These are phyloP conservation scores for Pachyuromys duprasi DNA, from an alignment of 2,797 vertebrate species.

Conservation along the genomic window DNA sequence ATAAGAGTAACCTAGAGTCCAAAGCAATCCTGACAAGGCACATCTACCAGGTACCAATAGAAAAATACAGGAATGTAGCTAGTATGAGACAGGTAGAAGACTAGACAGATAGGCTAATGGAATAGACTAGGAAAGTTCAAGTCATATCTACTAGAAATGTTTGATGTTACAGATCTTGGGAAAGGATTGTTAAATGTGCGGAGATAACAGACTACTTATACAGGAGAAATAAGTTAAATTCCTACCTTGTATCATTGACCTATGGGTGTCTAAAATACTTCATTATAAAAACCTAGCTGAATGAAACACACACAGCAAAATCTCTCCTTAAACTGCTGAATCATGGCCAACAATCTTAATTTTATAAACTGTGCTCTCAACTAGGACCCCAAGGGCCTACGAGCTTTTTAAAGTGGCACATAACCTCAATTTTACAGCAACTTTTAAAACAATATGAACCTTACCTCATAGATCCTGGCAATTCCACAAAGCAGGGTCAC, in stretches of 20 bases:
- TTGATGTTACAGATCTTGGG: background rate
- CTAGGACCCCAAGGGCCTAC: background rate
- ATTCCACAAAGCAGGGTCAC: constrained; percentile 96
- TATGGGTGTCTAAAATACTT: constrained; percentile 6
- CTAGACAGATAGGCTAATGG: background rate
- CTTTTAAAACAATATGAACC: constrained; percentile 81
- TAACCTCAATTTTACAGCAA: background rate
- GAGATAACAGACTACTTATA: background rate
- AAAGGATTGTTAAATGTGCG: background rate
- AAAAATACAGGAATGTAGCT: background rate
- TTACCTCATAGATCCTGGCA: constrained; percentile 98
- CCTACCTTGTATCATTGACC: background rate
- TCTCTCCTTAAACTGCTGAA: constrained; percentile 23
- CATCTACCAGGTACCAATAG: background rate
- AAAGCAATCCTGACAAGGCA: background rate
- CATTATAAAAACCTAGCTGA: constrained; percentile 38
- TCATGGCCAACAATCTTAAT: background rate
- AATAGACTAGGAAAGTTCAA: background rate
- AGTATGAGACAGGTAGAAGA: background rate
- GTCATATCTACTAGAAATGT: background rate
- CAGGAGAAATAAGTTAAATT: background rate
- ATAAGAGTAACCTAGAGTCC: background rate
- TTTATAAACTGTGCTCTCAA: constrained; percentile 19
- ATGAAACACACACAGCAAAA: constrained; percentile 23
- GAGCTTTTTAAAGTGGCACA: background rate